phyloP scores from a whole-genome alignment of 1,140 invertebrate species.

The Atta colombica region DNA sequence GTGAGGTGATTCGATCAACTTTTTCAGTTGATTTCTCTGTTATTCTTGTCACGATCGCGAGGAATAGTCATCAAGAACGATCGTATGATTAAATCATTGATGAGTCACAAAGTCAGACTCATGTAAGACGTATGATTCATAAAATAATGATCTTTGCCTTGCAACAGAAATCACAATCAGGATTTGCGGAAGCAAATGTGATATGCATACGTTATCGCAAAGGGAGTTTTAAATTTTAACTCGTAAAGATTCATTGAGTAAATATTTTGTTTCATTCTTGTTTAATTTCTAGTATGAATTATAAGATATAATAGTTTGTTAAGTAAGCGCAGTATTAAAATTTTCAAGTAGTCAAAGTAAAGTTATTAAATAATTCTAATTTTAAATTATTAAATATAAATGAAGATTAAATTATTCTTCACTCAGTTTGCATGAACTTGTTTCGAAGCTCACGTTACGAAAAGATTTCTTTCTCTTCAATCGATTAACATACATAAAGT shows the following conservation, averaged over 20 bases:
- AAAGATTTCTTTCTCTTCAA: not conserved
- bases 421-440: not conserved
- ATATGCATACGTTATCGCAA: not conserved
- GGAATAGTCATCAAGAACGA: not conserved
- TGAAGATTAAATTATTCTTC: slow-evolving; percentile 5
- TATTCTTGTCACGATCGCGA: slow-evolving; percentile 26
- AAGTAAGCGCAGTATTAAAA: slow-evolving; percentile 3
- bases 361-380: slow-evolving; percentile 9
- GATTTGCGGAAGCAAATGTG: not conserved
- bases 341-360: slow-evolving; percentile 32
- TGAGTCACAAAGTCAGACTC: not conserved
- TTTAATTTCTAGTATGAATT: slow-evolving; percentile 19
- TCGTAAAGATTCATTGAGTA: not conserved
- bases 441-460: not conserved
- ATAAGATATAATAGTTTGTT: not conserved
- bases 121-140: not conserved
- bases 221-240: not conserved
- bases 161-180: not conserved
- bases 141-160: not conserved
- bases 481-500: not conserved
- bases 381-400: slow-evolving; percentile 19
- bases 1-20: slow-evolving; percentile 49
- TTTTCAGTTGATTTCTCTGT: slow-evolving; percentile 7
- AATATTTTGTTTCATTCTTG: slow-evolving; percentile 17
- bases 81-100: slow-evolving; percentile 18